phyloP scores from a whole-genome alignment of 2,888 invertebrate species.

The Dorcus hopei region DNA sequence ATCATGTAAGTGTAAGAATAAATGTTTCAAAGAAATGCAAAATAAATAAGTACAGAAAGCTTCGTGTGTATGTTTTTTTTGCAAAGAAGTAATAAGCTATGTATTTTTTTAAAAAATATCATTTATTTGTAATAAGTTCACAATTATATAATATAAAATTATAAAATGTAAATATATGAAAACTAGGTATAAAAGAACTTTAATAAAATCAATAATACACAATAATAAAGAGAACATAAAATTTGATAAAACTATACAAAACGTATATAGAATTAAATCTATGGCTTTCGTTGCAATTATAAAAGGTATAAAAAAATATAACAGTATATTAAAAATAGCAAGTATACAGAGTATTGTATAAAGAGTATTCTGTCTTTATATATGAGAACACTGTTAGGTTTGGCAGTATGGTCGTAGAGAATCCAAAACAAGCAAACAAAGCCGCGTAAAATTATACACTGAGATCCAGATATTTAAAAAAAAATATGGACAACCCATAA shows the following conservation, averaged over 20 bases:
- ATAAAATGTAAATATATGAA: conserved; percentile 49
- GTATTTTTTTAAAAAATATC: conserved; percentile 21
- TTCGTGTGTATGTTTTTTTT: too few relatives aligned
- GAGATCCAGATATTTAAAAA: conserved; percentile 41
- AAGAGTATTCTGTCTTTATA: conserved; percentile 28
- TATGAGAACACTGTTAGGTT: conserved; percentile 25
- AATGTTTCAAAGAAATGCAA: conserved; percentile 7
- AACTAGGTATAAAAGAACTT: conserved; percentile 45
- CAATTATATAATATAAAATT: conserved; percentile 48
- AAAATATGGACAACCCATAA: conserved; percentile 41
- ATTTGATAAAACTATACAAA: conserved; percentile 50
- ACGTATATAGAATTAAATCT: conserved; percentile 42
- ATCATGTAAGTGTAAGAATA: conserved; percentile 12
- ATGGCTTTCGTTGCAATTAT: conserved; percentile 39
- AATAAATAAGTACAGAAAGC: too few relatives aligned
- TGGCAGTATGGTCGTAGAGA: conserved; percentile 24
- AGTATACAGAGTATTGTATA: conserved; percentile 24
- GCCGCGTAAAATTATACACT: conserved; percentile 31
- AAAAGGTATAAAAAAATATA: conserved; percentile 28
- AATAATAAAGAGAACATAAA: conserved; percentile 46
- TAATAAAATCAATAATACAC: conserved; percentile 47
- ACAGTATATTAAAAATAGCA: conserved; percentile 22
- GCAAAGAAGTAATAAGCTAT: too few relatives aligned
- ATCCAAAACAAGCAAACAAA: conserved; percentile 31
- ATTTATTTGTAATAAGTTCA: conserved; percentile 44